Base-by-base conservation (phyloP, 2,113 vertebrate species). In the Caranx ignobilis region DNA sequence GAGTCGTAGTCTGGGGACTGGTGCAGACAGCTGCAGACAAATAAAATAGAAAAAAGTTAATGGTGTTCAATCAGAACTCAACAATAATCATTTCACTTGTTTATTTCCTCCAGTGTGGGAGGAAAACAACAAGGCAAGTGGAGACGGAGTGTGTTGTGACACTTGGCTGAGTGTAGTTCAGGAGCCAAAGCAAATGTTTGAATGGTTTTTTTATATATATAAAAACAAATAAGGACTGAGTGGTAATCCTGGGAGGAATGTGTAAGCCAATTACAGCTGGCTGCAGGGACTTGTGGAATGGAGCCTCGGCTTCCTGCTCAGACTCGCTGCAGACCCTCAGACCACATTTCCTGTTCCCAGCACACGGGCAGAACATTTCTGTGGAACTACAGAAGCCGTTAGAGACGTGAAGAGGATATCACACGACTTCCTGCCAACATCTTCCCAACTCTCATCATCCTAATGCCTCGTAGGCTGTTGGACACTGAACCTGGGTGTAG, bases 181-280 rank as follows among this genome's bases (percentile, higher is more conserved):
- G 60, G 56, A 72, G 72, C 80, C 82, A 89, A 88, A 88, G 57
- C 77, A 86, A 89, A 88, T 79, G 69, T 87, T 89, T 84, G 26
- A 81, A 75, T 81, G 35, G 21, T 71, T 66, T 39, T 41, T 41
- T 75, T 66, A 60, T 13, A 59, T 60, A 62, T 35, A 75, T 66
- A 77, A 88, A 89, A 79, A 90, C 72, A 81, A 87, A 90, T 90
- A 85, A 61, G 63, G 71, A 84, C 75, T 75, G 75, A 87, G 76
- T 43, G 39, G 75, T 80, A 90, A 90, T 92, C 87, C 86, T 82
- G n/a, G 39, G 79, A 89, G 83, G 83, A 93, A 92, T 88, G 83
- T 83, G 62, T 86, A 89, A 93, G 79, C 82, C 85, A 88, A 89
- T 93, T 91, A 90, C 21, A 3, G 54, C 45, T 80, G 80, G 70